These are phyloP conservation scores for Agrochola circellaris DNA, from an alignment of 2,888 invertebrate genomes.

Conservation along the genomic window DNA sequence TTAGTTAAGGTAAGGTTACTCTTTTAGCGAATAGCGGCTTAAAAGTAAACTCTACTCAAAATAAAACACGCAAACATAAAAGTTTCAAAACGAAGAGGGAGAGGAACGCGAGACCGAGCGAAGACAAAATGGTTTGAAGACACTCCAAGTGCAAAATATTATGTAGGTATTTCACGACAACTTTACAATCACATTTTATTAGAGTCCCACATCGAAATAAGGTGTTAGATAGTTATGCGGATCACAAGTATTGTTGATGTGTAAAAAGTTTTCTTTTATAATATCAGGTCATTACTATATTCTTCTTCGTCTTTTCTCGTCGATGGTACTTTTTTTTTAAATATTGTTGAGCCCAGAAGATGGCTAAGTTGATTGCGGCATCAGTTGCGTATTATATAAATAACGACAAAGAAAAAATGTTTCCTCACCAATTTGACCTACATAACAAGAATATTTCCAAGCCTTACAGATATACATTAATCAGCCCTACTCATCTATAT, in stretches of 20 bases:
- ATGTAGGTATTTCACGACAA: not conserved
- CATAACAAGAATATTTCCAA: not conserved
- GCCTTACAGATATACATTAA: not conserved
- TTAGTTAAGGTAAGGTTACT: conserved; percentile 31
- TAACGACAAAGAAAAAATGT: not conserved
- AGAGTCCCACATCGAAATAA: not conserved
- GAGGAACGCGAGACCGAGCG: too few relatives aligned
- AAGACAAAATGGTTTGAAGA: too few relatives aligned
- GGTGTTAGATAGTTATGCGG: not conserved
- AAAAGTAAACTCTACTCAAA: not conserved
- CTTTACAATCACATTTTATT: not conserved
- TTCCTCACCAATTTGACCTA: not conserved
- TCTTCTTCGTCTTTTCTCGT: too few relatives aligned
- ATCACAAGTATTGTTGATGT: not conserved
- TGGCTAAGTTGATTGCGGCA: too few relatives aligned
- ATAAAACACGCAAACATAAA: not conserved
- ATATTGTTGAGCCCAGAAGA: too few relatives aligned
- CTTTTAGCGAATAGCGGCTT: conserved; percentile 27
- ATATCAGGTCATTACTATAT: too few relatives aligned
- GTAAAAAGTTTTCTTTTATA: not conserved
- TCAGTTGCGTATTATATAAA: too few relatives aligned
- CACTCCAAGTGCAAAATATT: not conserved
- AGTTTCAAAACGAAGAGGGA: not conserved
- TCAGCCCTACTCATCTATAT: not conserved
- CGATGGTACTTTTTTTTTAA: too few relatives aligned